Evolutionary conservation across 2,888 invertebrate genomes (phyloP), one percentile per base, ranked within the genome.

Genomic region (Timandra comae): DNA sequence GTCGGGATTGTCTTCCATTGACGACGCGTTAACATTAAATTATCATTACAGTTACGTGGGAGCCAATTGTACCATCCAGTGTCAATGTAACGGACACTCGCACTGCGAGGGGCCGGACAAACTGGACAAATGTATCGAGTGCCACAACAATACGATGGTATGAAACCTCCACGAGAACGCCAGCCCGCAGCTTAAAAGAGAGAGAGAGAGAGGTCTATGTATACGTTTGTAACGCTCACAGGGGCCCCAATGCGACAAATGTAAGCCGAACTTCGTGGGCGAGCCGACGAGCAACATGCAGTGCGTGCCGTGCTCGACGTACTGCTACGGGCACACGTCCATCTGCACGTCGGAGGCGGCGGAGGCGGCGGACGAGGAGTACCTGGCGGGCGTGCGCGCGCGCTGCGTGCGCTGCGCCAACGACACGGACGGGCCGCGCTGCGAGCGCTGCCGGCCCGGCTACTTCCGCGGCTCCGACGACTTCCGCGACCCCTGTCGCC

Each of bases 61-160:
- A 32, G 91, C 92, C 49, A 96, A 97, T 82, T 98, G 98, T 72
- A 94, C 94, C 52, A 94, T 94, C 43, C 94, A 96, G 74, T 98
- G 98, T 69, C 92, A 95, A 68, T 98, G 98, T 71, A 97, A 98
- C 69, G 96, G 96, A 0, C 97, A 98, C 78, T 93, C 97, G 35
- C 90, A 97, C 68, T 98, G 98, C 69, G 91, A 90, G 56, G 95
- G 96, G 1, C 95, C 95, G 4, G 93, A 95, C 63, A 91, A 92
- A 56, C 87, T 95, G 39, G 92, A 94, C 62, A 88, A 89, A 40
- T 98, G 98, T 64, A 78, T 91, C 21, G 87, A 92, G 67, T 98
- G 98, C 64, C 91, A 92, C 61, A 97, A 98, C 65, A 95, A 97
- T 62, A 98, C 98, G 2, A 93, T 93, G 93, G 91, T 91, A 64